A percentile compares a stretch with the other conserved stretches of the same genome.
These are phyloP conservation scores for Dreissena polymorpha DNA, from an alignment of 1,140 invertebrate genomes.

Conservation along the genomic window DNA sequence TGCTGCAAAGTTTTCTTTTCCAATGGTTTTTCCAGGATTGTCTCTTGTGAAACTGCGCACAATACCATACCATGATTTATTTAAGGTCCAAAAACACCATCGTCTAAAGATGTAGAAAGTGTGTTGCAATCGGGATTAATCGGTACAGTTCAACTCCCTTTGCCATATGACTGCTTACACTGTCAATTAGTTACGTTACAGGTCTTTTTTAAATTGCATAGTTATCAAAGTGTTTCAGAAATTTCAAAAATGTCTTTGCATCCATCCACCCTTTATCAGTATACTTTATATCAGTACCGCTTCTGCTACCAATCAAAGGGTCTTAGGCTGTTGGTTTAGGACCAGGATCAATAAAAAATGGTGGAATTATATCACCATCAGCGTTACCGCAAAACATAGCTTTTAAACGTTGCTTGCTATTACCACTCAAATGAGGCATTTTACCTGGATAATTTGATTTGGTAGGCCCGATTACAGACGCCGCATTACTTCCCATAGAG, in stretches of 20 bases:
- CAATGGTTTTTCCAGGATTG: too few relatives aligned
- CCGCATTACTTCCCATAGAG: too few relatives aligned
- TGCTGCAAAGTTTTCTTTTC: too few relatives aligned
- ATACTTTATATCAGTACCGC: constrained; percentile 42
- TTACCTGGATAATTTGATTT: too few relatives aligned
- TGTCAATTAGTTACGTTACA: constrained; percentile 52
- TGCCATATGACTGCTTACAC: constrained; percentile 54
- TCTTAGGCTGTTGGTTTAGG: constrained; percentile 53
- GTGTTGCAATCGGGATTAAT: constrained; percentile 54
- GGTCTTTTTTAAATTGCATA: constrained; percentile 49
- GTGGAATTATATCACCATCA: constrained; percentile 49
- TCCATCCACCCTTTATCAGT: too few relatives aligned
- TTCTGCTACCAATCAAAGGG: constrained; percentile 36
- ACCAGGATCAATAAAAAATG: too few relatives aligned
- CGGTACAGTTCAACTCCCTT: constrained; percentile 50
- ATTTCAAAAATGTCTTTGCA: constrained; percentile 55
- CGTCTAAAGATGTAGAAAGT: constrained; percentile 58
- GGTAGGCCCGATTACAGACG: too few relatives aligned
- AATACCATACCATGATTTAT: constrained; percentile 51
- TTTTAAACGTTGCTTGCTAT: constrained; percentile 28
- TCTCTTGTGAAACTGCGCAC: constrained; percentile 39
- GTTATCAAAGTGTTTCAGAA: constrained; percentile 54
- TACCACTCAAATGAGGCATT: constrained; percentile 9
- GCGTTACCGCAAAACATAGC: constrained; percentile 31
- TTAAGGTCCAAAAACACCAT: constrained; percentile 54